phyloP scores from a whole-genome alignment of 2,888 invertebrate genomes.

The Erynnis tages region DNA sequence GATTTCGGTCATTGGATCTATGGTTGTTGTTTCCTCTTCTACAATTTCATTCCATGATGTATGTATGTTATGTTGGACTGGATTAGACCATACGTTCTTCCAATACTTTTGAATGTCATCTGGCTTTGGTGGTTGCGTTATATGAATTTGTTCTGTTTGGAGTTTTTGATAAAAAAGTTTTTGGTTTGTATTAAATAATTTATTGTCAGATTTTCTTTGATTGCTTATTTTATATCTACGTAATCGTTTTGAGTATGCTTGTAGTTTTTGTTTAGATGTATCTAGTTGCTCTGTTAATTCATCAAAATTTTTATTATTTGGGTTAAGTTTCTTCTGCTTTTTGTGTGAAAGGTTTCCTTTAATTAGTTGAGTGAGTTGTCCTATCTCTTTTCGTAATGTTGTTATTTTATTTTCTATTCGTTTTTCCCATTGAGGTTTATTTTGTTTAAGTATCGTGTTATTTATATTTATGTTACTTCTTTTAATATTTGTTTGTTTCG shows the following conservation, averaged over 20 bases:
- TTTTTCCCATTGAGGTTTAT: not conserved
- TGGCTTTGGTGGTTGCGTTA: not conserved
- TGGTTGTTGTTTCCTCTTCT: not conserved
- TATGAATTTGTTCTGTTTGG: not conserved
- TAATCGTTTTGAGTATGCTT: slow-evolving; percentile 13
- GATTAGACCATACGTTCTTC: slow-evolving; percentile 15
- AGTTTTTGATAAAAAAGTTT: slow-evolving; percentile 1
- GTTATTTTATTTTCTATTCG: not conserved
- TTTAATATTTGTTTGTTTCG: not conserved
- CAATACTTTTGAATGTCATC: slow-evolving; percentile 3
- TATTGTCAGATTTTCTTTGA: slow-evolving; percentile 9
- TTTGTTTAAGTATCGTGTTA: too few relatives aligned
- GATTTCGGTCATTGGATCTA: slow-evolving; percentile 7
- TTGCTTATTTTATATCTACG: slow-evolving; percentile 13
- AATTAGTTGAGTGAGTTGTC: not conserved
- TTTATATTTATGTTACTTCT: not conserved
- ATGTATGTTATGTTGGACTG: slow-evolving; percentile 8
- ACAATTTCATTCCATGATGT: slow-evolving; percentile 7
- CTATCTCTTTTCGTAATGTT: slow-evolving; percentile 4
- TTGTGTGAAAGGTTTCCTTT: slow-evolving; percentile 7
- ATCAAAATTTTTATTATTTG: not conserved
- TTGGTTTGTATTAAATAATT: slow-evolving; percentile 1
- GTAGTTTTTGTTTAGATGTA: slow-evolving; percentile 18
- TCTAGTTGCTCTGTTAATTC: slow-evolving; percentile 10
- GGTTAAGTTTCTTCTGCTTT: slow-evolving; percentile 1